Evolutionary conservation across 1,140 invertebrate species (phyloP), one percentile per base, ranked within the genome.

Genomic region (Arctopsyche grandis): DNA sequence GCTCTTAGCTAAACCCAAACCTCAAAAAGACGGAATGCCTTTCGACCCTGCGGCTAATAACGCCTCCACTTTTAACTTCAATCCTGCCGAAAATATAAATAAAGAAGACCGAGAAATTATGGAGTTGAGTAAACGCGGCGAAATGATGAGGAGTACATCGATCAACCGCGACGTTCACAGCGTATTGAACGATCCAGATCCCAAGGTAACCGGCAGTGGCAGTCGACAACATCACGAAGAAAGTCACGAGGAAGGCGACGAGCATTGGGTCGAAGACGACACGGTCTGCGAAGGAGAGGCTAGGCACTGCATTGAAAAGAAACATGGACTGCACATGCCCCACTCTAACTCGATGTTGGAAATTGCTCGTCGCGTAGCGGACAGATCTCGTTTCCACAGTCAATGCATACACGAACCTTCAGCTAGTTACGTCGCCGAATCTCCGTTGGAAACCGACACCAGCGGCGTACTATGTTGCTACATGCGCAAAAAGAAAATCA

Each of bases 331-430:
- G 7, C 91, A 91, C 78, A 91, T 92, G 90, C 90, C 91, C n/a
- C 89, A 89, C 77, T 88, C 87, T 46, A 85, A 85, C 77, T 90
- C 90, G 60, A 88, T 94, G 83, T 86, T 88, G 70, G 88, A 91
- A 83, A 91, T 95, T 82, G 90, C 91, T 58, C 89, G 90, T 79
- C 89, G 90, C 63, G 89, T 94, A 16, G 90, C 89, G 78, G 90
- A 89, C 79, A 82, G 89, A 10, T 84, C 92, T n/a, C 87, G 92
- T 14, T 87, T 88, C 83, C 90, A 91, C 84, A 94, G 92, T 85
- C 90, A 93, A 70, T 90, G 89, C 83, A 85, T 86, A 58, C 69
- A 84, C 26, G 84, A 85, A 69, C 38, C 83, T 44, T 52, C 38
- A 12, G 44, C 46, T 10, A 14, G n/a, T 10, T 58, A 19, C 29